These are phyloP conservation scores for Trichogramma pretiosum DNA, from an alignment of 1,140 invertebrate species.

Conservation along the genomic window DNA sequence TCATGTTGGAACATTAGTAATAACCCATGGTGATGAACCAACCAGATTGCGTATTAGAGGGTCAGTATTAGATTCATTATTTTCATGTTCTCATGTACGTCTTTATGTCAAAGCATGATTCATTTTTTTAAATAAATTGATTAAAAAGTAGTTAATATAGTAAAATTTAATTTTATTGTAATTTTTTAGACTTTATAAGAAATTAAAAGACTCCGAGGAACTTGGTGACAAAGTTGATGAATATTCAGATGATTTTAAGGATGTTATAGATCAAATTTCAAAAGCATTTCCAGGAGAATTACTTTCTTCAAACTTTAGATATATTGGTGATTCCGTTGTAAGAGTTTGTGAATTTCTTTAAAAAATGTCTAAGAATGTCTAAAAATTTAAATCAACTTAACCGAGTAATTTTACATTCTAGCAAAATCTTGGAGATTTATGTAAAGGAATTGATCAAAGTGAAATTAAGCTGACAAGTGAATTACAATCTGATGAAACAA, in stretches of 20 bases:
- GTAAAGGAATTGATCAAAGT: slow-evolving; percentile 33
- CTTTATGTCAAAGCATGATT: no score
- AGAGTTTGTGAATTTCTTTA: slow-evolving; percentile 16
- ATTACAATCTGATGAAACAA: slow-evolving; percentile 34
- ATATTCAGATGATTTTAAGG: slow-evolving; percentile 34
- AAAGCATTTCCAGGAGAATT: slow-evolving; percentile 35
- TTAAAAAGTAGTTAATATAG: slow-evolving; percentile 29
- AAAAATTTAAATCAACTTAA: slow-evolving; percentile 9
- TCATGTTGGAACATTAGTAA: slow-evolving; percentile 37
- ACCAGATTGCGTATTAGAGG: slow-evolving; percentile 39
- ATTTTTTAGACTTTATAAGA: slow-evolving; percentile 33
- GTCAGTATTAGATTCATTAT: no score
- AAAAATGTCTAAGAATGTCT: neutral
- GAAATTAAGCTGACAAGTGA: slow-evolving; percentile 40
- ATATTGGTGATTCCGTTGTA: slow-evolving; percentile 38
- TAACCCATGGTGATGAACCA: slow-evolving; percentile 40
- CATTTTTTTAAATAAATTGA: no score
- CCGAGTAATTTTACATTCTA: slow-evolving; percentile 20
- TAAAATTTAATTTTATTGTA: slow-evolving; percentile 1
- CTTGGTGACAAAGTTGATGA: slow-evolving; percentile 28
- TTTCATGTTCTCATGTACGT: no score
- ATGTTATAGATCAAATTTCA: slow-evolving; percentile 34
- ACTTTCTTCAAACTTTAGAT: slow-evolving; percentile 28
- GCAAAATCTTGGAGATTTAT: slow-evolving; percentile 39
- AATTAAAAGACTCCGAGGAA: slow-evolving; percentile 34